Conservation (phyloP, 2,888 invertebrate genomes). For the Stenchaetothrips biformis region DNA sequence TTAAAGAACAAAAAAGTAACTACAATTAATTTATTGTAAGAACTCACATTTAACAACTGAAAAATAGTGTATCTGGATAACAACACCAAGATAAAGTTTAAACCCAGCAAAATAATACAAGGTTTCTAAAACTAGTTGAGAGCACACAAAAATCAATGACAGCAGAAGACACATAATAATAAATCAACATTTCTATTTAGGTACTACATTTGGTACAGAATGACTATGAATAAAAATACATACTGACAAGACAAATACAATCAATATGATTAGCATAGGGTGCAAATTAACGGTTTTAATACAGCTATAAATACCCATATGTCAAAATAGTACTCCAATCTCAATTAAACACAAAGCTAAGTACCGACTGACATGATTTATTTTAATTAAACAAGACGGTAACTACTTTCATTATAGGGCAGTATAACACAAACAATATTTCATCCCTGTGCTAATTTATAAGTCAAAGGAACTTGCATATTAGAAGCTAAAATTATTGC, state of each 20-base stretch:
- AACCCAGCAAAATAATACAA: neutral
- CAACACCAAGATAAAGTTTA: neutral
- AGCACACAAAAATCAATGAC: neutral
- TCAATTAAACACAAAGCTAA: conserved; percentile 1
- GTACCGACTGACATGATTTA: neutral
- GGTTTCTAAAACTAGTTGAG: neutral
- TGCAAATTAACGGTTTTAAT: neutral
- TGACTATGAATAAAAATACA: neutral
- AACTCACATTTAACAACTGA: too few species aligned
- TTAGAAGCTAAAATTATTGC: too few species aligned
- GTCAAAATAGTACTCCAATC: conserved; percentile 3
- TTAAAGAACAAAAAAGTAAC: too few species aligned
- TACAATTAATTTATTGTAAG: too few species aligned
- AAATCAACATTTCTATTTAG: conserved; percentile 12
- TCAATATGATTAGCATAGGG: neutral
- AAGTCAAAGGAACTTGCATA: too few species aligned
- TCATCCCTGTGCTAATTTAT: too few species aligned
- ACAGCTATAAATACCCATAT: conserved; percentile 15
- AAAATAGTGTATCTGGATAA: too few species aligned
- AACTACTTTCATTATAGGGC: neutral
- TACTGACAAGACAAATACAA: conserved; percentile 23
- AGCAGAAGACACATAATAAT: neutral
- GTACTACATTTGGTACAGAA: conserved; percentile 19
- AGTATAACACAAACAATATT: too few species aligned
- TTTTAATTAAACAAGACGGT: neutral